Evolutionary conservation across 2,113 vertebrate species (phyloP), one percentile per base, ranked within the genome.

Genomic region (Stomatorhinus ivindoensis): DNA sequence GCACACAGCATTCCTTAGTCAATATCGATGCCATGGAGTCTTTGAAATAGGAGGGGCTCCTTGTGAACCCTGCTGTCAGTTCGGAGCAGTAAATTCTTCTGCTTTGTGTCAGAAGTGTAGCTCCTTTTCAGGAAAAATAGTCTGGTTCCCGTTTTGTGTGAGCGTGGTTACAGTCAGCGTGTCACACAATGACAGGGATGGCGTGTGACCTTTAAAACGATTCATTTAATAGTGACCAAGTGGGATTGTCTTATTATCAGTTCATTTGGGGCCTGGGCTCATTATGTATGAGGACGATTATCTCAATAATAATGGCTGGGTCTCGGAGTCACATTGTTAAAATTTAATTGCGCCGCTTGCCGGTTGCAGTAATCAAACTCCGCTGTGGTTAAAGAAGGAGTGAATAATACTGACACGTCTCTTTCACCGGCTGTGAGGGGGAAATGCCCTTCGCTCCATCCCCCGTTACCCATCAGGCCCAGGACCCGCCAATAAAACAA

Each of bases 151-250:
- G 15, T 80, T 80, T 7, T 80, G 35, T 39, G 35, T 27, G 61
- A 65, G 24, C 3, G 27, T 42, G 73, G 35, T 17, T 80, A 84
- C 82, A 47, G 31, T 19, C 42, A 19, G 76, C 42, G 39, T 82
- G 76, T 44, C 31, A 42, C 76, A 21, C 19, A n/a, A 10, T 84
- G 39, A 84, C 39, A 47, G 42, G 44, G 21, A 13, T 27, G 39
- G 44, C 21, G 10, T 39, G 39, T 44, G 39, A 24, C 39, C 82
- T 84, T 84, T 47, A 84, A 46, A 84, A 84, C 82, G 39, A 84
- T 84, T 84, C 39, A 8, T 84, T 84, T 84, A 47, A 84, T 84
- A 84, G 82, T 47, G 82, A 46, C 44, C 82, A 84, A 84, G 44
- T 47, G 42, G 21, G 44, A 84, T 24, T 10, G 19, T 24, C 42